Evolutionary conservation across 1,140 invertebrate genomes (phyloP), one percentile per base, ranked within the genome.

Genomic region (Megalonaias nervosa): DNA sequence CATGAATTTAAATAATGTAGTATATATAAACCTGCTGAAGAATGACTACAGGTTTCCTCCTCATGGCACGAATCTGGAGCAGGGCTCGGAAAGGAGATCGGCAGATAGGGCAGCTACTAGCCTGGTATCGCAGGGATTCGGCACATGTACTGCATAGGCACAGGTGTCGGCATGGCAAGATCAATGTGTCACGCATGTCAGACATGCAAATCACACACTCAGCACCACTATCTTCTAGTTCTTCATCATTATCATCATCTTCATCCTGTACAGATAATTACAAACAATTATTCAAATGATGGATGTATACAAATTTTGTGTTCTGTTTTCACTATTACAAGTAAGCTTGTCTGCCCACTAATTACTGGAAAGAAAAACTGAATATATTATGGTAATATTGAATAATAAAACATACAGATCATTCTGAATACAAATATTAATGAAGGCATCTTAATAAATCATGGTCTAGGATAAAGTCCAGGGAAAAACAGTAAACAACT

Each of bases 191-290:
- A 0, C 98, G 92, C 17, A 97, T 95, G 89, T 99, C 98, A 87
- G 96, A 97, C 97, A 99, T 99, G 90, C 98, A 99, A 87, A 99
- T 99, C 16, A 99, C 98, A 92, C 99, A 99, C 92, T 99, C 99
- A 15, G 96, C 96, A 19, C 97, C 97, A 89, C 96, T 98, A 87
- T 99, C 98, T 87, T 99, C 98, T 4, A 95, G 94, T 81, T 99
- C 97, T 86, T 98, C 97, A 67, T 94, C 87, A 26, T 82, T 80
- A 74, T 85, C 85, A 70, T 83, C 75, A 70, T 78, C 70, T 71
- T 78, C 75, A 71, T 81, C 38, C 38, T 48, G 38, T 11, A 6
- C 0, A 1, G 11, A 48, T 48, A 4, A 48, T 48, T 48, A 6
- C 6, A 48, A 48, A 48, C 38, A 48, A 48, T 48, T 48, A 6